phyloP scores from a whole-genome alignment of 2,888 invertebrate species.

The Spilosoma lubricipeda region DNA sequence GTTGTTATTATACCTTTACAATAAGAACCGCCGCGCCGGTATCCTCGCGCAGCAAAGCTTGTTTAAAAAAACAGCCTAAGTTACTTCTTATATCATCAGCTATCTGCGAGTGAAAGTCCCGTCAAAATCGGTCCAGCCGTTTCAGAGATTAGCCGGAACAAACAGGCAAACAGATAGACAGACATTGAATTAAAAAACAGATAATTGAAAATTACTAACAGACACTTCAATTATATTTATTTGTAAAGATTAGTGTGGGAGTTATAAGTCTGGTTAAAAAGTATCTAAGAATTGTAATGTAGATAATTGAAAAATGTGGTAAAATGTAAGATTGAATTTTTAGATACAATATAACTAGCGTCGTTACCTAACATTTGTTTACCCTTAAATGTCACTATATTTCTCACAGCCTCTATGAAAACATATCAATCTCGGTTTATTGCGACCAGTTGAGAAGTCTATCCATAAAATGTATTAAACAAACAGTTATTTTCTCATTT shows the following conservation, averaged over 20 bases:
- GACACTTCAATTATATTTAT: too few relatives aligned
- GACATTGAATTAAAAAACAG: too few relatives aligned
- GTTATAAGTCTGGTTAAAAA: neutral
- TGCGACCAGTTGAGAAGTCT: neutral
- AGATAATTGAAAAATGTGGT: neutral
- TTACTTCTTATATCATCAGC: too few relatives aligned
- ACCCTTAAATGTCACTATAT: neutral
- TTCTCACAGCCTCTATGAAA: neutral
- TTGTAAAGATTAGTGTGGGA: neutral
- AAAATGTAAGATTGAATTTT: neutral
- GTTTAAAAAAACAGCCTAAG: too few relatives aligned
- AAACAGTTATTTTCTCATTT: neutral
- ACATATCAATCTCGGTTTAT: neutral
- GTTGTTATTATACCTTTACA: too few relatives aligned
- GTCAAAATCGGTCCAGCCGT: too few relatives aligned
- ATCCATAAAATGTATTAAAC: neutral
- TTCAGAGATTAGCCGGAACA: too few relatives aligned
- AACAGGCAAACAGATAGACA: too few relatives aligned
- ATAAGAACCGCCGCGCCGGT: too few relatives aligned
- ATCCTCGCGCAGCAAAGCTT: too few relatives aligned
- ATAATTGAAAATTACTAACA: too few relatives aligned
- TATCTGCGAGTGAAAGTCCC: too few relatives aligned
- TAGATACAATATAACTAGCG: neutral
- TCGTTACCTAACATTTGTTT: neutral
- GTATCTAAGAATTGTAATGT: neutral